phyloP scores from a whole-genome alignment of 2,797 vertebrate genomes.

The Etheostoma nigrum region DNA sequence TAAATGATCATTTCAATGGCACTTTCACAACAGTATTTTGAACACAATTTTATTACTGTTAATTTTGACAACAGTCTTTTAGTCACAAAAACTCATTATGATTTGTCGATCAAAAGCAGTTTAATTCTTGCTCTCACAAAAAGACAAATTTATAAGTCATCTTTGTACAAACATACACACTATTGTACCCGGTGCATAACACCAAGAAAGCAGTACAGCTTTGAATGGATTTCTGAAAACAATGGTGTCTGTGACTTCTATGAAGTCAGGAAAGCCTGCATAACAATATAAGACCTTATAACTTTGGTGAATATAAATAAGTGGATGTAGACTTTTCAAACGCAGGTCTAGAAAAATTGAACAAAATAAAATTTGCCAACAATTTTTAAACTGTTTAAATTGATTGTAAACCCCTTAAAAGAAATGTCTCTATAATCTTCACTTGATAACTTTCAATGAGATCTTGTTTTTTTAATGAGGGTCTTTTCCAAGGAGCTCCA shows the following conservation, averaged over 20 bases:
- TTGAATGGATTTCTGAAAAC: slow-evolving; percentile 64
- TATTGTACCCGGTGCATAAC: slow-evolving; percentile 12
- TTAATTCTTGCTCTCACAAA: neutral
- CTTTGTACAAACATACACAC: slow-evolving; percentile 9
- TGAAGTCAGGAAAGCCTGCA: slow-evolving; percentile 38
- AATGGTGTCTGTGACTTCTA: slow-evolving; percentile 59
- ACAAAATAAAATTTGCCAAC: neutral
- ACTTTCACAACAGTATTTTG: neutral
- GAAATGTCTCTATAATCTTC: neutral
- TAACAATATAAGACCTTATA: slow-evolving; percentile 25
- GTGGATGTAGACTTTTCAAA: slow-evolving; percentile 45
- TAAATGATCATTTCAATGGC: neutral
- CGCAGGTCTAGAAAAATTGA: neutral
- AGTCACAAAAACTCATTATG: neutral
- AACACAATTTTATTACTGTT: neutral
- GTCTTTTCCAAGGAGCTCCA: slow-evolving; percentile 27
- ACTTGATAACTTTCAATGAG: neutral
- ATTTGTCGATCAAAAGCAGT: neutral
- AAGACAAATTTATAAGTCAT: slow-evolving; percentile 1
- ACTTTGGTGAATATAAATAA: slow-evolving; percentile 37
- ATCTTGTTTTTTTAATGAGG: neutral
- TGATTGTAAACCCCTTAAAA: neutral
- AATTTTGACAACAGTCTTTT: neutral
- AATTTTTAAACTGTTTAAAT: neutral
- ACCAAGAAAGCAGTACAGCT: slow-evolving; percentile 51